Conservation (phyloP, 2,113 vertebrate genomes). For the Cryptomyrus ogoouensis region DNA sequence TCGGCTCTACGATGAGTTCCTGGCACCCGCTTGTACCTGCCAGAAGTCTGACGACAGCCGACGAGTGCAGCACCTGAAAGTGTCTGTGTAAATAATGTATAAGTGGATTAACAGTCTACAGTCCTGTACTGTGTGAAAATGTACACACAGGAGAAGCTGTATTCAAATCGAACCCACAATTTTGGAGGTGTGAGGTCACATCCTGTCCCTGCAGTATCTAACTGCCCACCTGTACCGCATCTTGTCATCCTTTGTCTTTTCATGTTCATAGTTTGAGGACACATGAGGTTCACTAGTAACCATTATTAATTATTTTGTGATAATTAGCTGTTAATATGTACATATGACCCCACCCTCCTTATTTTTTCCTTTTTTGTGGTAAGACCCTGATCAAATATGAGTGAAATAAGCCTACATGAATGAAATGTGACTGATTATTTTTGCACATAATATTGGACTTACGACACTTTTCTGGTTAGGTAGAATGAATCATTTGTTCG, state of each 20-base stretch:
- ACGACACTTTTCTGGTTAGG: background rate
- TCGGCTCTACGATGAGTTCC: background rate
- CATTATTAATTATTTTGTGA: background rate
- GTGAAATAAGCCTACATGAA: background rate
- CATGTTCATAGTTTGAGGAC: background rate
- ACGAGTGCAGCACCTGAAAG: background rate
- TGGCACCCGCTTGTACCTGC: constrained; percentile 9
- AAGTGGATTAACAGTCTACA: background rate
- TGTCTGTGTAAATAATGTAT: background rate
- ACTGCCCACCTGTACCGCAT: background rate
- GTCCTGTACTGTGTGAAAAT: background rate
- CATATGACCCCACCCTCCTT: background rate
- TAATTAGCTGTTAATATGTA: background rate
- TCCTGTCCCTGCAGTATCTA: background rate
- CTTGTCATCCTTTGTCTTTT: background rate
- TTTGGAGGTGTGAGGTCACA: background rate
- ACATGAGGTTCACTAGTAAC: background rate
- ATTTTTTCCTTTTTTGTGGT: background rate
- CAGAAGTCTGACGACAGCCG: background rate
- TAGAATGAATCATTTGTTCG: background rate
- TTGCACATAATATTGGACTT: background rate
- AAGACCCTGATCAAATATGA: background rate
- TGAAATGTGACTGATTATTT: background rate
- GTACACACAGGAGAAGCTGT: background rate
- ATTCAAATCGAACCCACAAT: background rate